Evolutionary conservation across 2,797 vertebrate species (phyloP).

Genomic region (Myripristis jacobus): DNA sequence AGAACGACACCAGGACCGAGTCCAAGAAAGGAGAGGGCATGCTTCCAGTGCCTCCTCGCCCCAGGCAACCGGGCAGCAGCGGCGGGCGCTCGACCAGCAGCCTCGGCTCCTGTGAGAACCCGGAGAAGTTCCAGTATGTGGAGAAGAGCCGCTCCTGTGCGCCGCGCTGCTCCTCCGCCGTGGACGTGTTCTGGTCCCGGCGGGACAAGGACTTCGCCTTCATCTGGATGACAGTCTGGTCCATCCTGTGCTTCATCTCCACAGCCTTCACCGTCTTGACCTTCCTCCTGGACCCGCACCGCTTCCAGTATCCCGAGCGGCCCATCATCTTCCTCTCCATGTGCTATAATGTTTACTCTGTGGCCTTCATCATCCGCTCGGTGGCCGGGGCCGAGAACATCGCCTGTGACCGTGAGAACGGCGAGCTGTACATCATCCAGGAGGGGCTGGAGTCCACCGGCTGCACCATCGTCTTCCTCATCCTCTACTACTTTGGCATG

Average conservation of each 20-base stretch:
- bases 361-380: slow-evolving; percentile 96
- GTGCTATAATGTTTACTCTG: slow-evolving; percentile 98
- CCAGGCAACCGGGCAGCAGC: slow-evolving; percentile 77
- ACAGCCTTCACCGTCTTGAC: slow-evolving; percentile 99
- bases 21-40: slow-evolving; percentile 88
- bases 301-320: slow-evolving; percentile 97
- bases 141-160: slow-evolving; percentile 94
- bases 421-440: slow-evolving; percentile 96
- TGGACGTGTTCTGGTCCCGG: slow-evolving; percentile 98
- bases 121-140: slow-evolving; percentile 95
- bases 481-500: slow-evolving; percentile 99
- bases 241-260: slow-evolving; percentile 95
- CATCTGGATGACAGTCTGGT: slow-evolving; percentile 97
- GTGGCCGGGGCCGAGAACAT: slow-evolving; percentile 94
- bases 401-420: slow-evolving; percentile 94
- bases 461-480: slow-evolving; percentile 97
- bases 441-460: slow-evolving; percentile 98
- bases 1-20: slow-evolving; percentile 90
- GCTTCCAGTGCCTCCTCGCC: slow-evolving; percentile 86
- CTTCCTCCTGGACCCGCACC: slow-evolving; percentile 95
- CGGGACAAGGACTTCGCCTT: slow-evolving; percentile 94
- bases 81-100: slow-evolving; percentile 61
- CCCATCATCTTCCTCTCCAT: slow-evolving; percentile 99
- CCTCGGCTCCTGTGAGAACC: slow-evolving; percentile 88
- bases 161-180: slow-evolving; percentile 90